Evolutionary conservation across 2,113 vertebrate species (phyloP).

Genomic region (Cochlearius cochlearius): DNA sequence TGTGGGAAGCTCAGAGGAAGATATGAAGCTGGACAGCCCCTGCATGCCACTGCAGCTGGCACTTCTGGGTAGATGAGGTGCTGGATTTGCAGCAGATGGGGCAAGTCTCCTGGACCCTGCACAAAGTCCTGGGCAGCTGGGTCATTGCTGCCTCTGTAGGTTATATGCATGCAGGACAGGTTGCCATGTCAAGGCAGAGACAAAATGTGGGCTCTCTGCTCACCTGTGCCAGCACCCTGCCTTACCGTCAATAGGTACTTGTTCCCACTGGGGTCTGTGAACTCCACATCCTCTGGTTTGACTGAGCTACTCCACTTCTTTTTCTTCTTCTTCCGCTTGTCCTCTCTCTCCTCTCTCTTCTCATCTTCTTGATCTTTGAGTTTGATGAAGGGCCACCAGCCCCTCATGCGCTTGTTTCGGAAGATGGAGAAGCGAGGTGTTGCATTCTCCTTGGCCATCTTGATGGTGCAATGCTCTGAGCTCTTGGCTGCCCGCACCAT

Average conservation of each 20-base stretch:
- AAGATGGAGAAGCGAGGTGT: constrained; percentile 88
- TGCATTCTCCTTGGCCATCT: constrained; percentile 83
- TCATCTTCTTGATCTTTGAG: constrained; percentile 81
- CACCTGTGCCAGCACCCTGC: not conserved
- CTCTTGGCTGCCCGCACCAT: constrained; percentile 86
- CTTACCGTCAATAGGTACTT: constrained; percentile 83
- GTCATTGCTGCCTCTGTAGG: not conserved
- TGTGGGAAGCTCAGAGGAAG: not conserved
- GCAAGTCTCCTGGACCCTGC: not conserved
- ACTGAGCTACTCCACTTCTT: constrained; percentile 73
- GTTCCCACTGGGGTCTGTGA: constrained; percentile 80
- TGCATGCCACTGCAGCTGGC: not conserved
- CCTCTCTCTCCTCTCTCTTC: constrained; percentile 79
- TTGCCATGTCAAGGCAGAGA: not conserved
- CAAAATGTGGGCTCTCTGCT: not conserved
- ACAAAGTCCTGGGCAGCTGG: not conserved
- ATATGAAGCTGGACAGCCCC: not conserved
- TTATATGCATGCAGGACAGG: not conserved
- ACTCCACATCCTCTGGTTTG: constrained; percentile 81
- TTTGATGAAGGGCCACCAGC: constrained; percentile 93
- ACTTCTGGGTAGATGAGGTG: not conserved
- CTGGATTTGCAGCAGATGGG: not conserved
- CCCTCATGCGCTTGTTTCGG: constrained; percentile 84
- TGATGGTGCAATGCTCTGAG: constrained; percentile 79
- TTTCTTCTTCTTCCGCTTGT: constrained; percentile 62